A percentile compares a stretch with the other conserved stretches of the same genome.
phyloP scores from a whole-genome alignment of 2,113 vertebrate species.

The Colossoma macropomum region DNA sequence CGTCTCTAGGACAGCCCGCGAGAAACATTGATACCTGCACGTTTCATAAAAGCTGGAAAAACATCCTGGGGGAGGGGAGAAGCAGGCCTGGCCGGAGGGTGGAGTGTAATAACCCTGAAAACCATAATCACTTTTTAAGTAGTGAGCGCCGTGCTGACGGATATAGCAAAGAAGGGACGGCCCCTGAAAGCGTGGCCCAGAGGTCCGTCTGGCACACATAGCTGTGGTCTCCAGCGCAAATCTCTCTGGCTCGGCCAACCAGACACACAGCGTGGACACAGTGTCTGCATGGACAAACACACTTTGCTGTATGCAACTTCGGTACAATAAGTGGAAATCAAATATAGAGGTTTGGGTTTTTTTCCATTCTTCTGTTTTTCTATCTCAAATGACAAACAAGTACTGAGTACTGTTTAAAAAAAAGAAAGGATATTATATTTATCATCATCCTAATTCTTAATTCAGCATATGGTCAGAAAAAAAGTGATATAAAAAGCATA shows the following conservation, averaged over 20 bases:
- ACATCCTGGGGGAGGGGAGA: neutral
- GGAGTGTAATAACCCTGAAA: constrained; percentile 59
- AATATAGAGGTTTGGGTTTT: neutral
- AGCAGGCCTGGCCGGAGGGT: constrained; percentile 45
- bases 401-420: neutral
- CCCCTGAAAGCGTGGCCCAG: constrained; percentile 27
- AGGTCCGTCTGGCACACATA: constrained; percentile 56
- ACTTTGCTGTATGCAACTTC: neutral
- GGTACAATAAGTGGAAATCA: neutral
- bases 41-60: constrained; percentile 41
- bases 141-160: constrained; percentile 58
- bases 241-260: constrained; percentile 7
- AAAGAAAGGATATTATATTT: neutral
- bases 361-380: neutral
- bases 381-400: neutral
- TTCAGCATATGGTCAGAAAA: neutral
- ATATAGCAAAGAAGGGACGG: constrained; percentile 62
- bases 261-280: neutral
- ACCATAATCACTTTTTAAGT: constrained; percentile 69
- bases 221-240: constrained; percentile 58
- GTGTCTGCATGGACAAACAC: neutral
- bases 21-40: constrained; percentile 54
- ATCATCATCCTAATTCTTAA: neutral
- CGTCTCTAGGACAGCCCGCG: neutral
- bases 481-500: neutral